Evolutionary conservation across 2,113 vertebrate genomes (phyloP).

Genomic region (Myrmecophaga tridactyla): DNA sequence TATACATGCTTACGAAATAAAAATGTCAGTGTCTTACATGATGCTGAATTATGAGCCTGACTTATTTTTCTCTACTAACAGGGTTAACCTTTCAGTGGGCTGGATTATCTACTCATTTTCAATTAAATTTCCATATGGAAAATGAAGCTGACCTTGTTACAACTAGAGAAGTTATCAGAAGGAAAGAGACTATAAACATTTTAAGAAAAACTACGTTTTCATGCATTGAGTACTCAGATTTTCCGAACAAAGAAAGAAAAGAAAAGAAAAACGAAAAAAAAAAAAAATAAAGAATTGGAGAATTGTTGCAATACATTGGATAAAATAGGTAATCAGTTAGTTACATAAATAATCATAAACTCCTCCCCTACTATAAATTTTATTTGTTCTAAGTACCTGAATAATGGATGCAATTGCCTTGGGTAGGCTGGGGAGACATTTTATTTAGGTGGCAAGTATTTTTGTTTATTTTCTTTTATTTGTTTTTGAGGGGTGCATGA

Average conservation of each 20-base stretch:
- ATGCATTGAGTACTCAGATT: neutral
- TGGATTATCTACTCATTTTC: slow-evolving; percentile 53
- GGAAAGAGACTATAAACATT: neutral
- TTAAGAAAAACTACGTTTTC: neutral
- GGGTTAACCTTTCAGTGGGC: slow-evolving; percentile 38
- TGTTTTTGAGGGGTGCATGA: no score
- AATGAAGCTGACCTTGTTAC: slow-evolving; percentile 50
- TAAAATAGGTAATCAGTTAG: slow-evolving; percentile 25
- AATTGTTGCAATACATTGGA: neutral
- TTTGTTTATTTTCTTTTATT: no score
- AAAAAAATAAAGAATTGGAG: neutral
- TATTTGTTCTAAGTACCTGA: slow-evolving; percentile 30
- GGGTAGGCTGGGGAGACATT: neutral
- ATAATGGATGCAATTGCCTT: slow-evolving; percentile 5
- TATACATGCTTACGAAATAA: neutral
- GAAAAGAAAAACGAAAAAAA: neutral
- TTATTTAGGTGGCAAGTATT: neutral
- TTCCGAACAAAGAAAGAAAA: neutral
- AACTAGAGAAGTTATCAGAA: slow-evolving; percentile 29
- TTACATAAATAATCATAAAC: slow-evolving; percentile 32
- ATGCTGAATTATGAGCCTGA: slow-evolving; percentile 51
- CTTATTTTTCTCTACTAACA: slow-evolving; percentile 54
- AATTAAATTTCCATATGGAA: slow-evolving; percentile 49
- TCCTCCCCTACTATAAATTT: neutral
- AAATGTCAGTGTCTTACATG: slow-evolving; percentile 12